phyloP scores from a whole-genome alignment of 1,140 invertebrate species.

The Nymphalis io region DNA sequence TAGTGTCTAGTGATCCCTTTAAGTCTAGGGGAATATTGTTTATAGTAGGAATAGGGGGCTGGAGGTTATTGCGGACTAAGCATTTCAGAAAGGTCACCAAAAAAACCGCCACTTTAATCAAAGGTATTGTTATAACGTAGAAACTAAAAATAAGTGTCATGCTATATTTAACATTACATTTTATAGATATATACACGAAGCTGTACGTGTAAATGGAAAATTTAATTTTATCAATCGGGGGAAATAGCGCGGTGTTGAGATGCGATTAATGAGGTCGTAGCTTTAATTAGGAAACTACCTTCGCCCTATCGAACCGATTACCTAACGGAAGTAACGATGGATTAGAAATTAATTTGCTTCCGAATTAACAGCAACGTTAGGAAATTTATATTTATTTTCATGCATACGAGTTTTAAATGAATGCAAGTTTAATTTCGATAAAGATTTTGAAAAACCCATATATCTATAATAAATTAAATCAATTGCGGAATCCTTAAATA shows the following conservation, averaged over 20 bases:
- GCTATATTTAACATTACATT: neutral
- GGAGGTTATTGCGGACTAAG: constrained; percentile 26
- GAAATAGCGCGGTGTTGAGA: constrained; percentile 28
- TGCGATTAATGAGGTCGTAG: constrained; percentile 34
- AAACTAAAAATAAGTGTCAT: no score
- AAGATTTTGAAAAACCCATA: no score
- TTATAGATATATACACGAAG: neutral
- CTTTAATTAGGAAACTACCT: constrained; percentile 28
- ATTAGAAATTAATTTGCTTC: constrained; percentile 22
- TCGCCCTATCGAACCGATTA: constrained; percentile 22
- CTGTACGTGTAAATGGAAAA: constrained; percentile 17
- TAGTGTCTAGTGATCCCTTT: constrained; percentile 22
- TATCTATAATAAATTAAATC: neutral
- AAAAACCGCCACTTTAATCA: neutral
- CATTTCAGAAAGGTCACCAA: neutral
- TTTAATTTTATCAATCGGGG: constrained; percentile 31
- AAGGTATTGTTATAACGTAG: no score
- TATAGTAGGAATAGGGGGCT: constrained; percentile 24
- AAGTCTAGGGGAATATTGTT: constrained; percentile 1
- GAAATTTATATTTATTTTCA: neutral
- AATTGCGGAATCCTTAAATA: constrained; percentile 1
- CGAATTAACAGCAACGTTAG: neutral
- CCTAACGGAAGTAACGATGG: constrained; percentile 15
- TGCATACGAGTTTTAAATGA: no score
- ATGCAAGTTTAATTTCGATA: no score